Evolutionary conservation across 1,140 invertebrate genomes (phyloP).

Genomic region (Drosophila bocqueti): DNA sequence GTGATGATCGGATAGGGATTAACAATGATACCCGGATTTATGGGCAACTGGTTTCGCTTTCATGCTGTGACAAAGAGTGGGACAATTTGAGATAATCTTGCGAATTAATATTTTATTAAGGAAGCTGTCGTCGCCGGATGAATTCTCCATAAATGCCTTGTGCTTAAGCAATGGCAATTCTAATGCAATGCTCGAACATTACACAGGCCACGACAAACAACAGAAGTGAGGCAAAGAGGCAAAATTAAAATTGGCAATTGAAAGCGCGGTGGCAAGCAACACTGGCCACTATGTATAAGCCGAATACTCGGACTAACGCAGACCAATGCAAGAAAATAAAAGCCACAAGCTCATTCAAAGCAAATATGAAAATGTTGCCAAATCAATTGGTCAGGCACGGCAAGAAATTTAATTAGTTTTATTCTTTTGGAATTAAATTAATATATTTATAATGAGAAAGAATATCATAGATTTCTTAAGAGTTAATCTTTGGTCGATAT

Average conservation of each 20-base stretch:
- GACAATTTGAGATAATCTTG: constrained; percentile 1
- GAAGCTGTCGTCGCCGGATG: constrained; percentile 15
- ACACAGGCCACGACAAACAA: constrained; percentile 29
- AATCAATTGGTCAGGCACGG: constrained; percentile 56
- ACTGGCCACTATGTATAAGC: constrained; percentile 46
- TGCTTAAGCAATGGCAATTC: constrained; percentile 62
- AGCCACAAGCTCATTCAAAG: constrained; percentile 43
- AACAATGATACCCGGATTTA: constrained; percentile 13
- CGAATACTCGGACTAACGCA: constrained; percentile 51
- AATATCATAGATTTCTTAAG: not conserved
- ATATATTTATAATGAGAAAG: not conserved
- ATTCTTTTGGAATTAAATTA: not conserved
- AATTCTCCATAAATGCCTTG: constrained; percentile 18
- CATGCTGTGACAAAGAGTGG: not conserved
- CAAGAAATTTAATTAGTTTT: constrained; percentile 15
- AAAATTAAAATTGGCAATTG: constrained; percentile 63
- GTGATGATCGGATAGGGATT: constrained; percentile 29
- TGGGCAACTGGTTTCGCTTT: not conserved
- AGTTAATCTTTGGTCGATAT: fast-evolving
- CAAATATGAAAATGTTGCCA: constrained; percentile 78
- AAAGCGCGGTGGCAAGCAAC: constrained; percentile 52
- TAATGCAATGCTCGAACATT: constrained; percentile 46
- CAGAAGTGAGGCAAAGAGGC: constrained; percentile 52
- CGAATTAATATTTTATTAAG: constrained; percentile 18
- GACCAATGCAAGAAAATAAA: constrained; percentile 35